Evolutionary conservation across 35 echinoderm and acorn worm species (phyloP).

Genomic region (Apostichopus japonicus): DNA sequence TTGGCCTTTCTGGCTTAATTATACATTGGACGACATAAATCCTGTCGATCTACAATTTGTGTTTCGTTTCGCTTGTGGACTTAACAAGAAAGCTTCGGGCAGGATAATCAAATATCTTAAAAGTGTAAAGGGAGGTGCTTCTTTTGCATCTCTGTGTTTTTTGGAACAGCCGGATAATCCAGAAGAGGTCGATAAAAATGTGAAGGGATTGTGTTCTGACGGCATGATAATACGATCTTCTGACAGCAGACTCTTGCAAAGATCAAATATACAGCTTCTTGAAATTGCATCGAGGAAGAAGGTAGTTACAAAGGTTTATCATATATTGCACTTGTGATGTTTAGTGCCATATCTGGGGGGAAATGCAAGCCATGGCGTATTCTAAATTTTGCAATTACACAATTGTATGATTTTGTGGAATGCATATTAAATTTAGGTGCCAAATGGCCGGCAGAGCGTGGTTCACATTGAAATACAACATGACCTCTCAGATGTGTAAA

Average conservation of each 20-base stretch:
- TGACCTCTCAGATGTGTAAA: no score
- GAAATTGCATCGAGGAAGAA: not conserved
- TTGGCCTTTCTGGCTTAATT: not conserved
- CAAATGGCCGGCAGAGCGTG: no score
- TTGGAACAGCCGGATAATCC: not conserved
- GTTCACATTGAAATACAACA: no score
- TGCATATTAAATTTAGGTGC: no score
- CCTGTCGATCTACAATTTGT: slow-evolving; percentile 17
- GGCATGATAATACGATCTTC: not conserved
- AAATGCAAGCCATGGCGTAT: no score
- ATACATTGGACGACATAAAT: not conserved
- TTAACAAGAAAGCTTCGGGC: not conserved
- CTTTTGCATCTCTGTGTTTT: not conserved
- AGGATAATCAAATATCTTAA: not conserved
- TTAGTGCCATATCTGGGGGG: no score
- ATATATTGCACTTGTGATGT: no score
- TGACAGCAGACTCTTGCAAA: slow-evolving; percentile 26
- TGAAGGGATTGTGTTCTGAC: not conserved
- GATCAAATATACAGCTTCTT: slow-evolving; percentile 29
- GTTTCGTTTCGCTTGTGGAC: slow-evolving; percentile 25
- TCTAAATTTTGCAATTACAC: no score
- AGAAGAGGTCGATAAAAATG: not conserved
- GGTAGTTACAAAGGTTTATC: no score
- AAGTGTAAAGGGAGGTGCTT: not conserved
- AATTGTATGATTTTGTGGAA: no score